Percentiles rank a stretch among this genome's conserved stretches.
phyloP scores from a whole-genome alignment of 2,113 vertebrate species.

The Dipodomys stephensi region DNA sequence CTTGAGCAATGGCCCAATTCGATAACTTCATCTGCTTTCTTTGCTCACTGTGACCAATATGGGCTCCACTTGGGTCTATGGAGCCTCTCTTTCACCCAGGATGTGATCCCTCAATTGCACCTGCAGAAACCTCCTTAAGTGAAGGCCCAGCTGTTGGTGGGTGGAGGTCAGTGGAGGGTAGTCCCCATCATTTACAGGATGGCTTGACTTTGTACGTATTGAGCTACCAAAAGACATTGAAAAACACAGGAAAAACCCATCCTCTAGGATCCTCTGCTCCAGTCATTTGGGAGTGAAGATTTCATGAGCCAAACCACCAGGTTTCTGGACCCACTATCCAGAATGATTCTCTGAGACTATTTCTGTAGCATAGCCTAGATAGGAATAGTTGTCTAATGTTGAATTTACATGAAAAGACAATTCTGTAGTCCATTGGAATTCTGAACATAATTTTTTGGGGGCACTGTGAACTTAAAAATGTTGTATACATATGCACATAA shows the following conservation, averaged over 20 bases:
- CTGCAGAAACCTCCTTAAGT: neutral
- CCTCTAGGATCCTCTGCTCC: fast-evolving
- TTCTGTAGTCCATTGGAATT: conserved; percentile 7
- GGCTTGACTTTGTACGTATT: neutral
- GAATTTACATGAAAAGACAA: conserved; percentile 51
- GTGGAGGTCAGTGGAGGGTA: neutral
- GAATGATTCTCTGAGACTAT: neutral
- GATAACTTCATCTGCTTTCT: neutral
- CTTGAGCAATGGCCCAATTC: neutral
- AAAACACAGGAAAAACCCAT: fast-evolving
- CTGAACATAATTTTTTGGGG: conserved; percentile 46
- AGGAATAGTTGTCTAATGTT: conserved; percentile 9
- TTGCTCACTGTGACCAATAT: neutral
- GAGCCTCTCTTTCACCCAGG: neutral
- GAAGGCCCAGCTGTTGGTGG: neutral
- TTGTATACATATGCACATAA: neutral
- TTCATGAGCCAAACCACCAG: neutral
- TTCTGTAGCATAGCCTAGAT: neutral
- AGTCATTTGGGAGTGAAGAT: neutral
- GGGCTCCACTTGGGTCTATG: neutral
- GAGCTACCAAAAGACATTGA: neutral
- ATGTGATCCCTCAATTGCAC: neutral
- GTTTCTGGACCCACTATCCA: neutral
- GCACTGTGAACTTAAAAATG: neutral
- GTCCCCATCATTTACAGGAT: neutral